phyloP scores from a whole-genome alignment of 2,888 invertebrate species.

The Volucella bombylans region DNA sequence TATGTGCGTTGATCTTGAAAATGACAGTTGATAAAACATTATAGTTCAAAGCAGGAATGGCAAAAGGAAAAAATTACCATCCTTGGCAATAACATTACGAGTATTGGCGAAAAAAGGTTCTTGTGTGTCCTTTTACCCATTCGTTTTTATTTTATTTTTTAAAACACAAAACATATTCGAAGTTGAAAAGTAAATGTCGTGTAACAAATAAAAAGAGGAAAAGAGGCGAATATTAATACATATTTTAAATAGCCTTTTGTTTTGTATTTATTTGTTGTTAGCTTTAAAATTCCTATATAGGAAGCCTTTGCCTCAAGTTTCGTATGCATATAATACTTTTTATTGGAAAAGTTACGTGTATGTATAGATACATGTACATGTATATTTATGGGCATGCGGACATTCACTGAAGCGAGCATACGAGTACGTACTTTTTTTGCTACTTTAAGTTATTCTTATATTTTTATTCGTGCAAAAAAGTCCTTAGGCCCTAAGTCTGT shows the following conservation, averaged over 20 bases:
- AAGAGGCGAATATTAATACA: conserved; percentile 39
- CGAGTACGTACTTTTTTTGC: conserved; percentile 9
- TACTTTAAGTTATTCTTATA: conserved; percentile 40
- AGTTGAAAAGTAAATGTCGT: conserved; percentile 38
- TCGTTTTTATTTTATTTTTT: neutral
- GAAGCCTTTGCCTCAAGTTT: neutral
- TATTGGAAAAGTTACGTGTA: neutral
- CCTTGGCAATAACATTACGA: too few species aligned
- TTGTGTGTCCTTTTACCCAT: too few species aligned
- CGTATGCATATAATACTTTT: neutral
- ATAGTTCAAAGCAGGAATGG: conserved; percentile 3
- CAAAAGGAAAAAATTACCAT: conserved; percentile 1
- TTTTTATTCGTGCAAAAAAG: conserved; percentile 37
- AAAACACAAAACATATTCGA: conserved; percentile 20
- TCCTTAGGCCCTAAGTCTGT: conserved; percentile 31
- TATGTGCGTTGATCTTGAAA: neutral
- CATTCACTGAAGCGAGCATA: conserved; percentile 7
- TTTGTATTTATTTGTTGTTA: neutral
- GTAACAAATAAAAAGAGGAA: conserved; percentile 6
- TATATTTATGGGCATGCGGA: conserved; percentile 3
- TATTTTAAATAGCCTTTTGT: conserved; percentile 28
- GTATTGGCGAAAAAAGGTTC: neutral
- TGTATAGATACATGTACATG: too few species aligned
- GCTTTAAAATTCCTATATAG: conserved; percentile 17
- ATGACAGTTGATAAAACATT: neutral